These are phyloP conservation scores for Caprella mutica DNA, from an alignment of 2,888 invertebrate species.

Conservation along the genomic window DNA sequence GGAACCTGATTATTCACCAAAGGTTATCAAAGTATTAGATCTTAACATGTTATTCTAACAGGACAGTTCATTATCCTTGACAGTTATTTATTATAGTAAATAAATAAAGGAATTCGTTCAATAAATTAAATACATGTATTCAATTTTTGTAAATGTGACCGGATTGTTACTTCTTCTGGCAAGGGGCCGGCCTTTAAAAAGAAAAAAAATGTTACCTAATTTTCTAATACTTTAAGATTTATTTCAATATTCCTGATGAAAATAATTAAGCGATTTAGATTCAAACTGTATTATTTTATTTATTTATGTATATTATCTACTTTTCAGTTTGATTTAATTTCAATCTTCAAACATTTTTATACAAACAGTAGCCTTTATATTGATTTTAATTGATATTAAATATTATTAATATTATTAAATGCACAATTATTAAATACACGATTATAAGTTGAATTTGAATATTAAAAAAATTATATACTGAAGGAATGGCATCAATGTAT, in stretches of 20 bases:
- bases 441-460: background rate
- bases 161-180: too few relatives aligned
- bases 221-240: background rate
- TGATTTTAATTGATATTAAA: slow-evolving; percentile 1
- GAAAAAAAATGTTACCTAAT: too few relatives aligned
- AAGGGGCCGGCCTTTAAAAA: too few relatives aligned
- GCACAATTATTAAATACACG: background rate
- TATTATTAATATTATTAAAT: slow-evolving; percentile 5
- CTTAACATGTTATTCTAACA: background rate
- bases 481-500: background rate
- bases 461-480: background rate
- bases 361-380: background rate
- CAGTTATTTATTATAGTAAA: background rate
- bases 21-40: background rate
- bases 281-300: background rate
- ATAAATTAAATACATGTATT: too few relatives aligned
- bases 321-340: background rate
- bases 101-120: too few relatives aligned
- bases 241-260: background rate
- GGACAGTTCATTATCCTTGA: background rate
- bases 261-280: background rate
- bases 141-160: too few relatives aligned
- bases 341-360: background rate
- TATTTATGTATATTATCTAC: background rate
- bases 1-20: background rate